Conservation (phyloP, 2,888 invertebrate species). For the Troides aeacus region DNA sequence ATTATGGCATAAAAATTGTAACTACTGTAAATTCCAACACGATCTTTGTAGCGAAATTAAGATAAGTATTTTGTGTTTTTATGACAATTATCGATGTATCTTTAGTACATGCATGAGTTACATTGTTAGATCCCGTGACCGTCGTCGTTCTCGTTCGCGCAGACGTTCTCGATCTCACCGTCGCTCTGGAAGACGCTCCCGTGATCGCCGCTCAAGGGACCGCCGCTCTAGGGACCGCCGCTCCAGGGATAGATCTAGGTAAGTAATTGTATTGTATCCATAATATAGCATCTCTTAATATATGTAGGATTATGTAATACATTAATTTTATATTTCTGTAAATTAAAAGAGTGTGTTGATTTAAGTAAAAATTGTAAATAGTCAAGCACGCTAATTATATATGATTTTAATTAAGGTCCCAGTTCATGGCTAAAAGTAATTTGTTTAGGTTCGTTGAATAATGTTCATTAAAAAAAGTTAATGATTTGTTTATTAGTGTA, state of each 20-base stretch:
- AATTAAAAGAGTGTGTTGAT: background rate
- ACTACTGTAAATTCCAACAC: no score
- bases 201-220: slow-evolving; percentile 60
- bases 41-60: background rate
- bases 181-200: slow-evolving; percentile 64
- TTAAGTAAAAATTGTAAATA: no score
- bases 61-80: background rate
- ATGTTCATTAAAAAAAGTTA: no score
- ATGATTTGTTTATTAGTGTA: no score
- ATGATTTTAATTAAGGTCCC: no score
- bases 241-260: slow-evolving; percentile 67
- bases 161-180: slow-evolving; percentile 65
- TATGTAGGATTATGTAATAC: background rate
- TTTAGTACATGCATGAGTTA: background rate
- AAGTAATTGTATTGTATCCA: slow-evolving; percentile 24
- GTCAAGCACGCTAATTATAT: no score
- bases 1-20: no score
- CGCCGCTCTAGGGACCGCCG: slow-evolving; percentile 64
- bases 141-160: slow-evolving; percentile 67
- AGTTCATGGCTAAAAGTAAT: no score
- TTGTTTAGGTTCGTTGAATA: no score
- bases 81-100: background rate
- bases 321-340: background rate
- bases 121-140: slow-evolving; percentile 57
- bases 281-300: background rate